Percentiles rank a stretch among this genome's conserved stretches.
Evolutionary conservation across 2,797 vertebrate species (phyloP).

Genomic region (Pseudochirops corinnae): DNA sequence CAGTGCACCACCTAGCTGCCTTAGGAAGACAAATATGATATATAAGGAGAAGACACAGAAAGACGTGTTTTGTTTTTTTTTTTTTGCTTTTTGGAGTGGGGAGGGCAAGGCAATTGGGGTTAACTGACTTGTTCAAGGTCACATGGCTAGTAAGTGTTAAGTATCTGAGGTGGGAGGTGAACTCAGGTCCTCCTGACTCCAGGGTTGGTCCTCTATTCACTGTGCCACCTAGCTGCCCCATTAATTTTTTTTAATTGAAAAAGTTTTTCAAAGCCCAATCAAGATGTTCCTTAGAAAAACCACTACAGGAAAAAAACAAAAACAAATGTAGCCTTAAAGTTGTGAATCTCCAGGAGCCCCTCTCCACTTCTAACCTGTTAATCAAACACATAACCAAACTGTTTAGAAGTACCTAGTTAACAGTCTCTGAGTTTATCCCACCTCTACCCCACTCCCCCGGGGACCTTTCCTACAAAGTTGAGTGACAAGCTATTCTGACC

Average conservation of each 20-base stretch:
- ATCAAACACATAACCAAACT: neutral
- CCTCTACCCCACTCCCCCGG: too few relatives aligned
- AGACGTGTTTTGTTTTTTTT: neutral
- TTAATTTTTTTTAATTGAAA: neutral
- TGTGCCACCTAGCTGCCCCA: too few relatives aligned
- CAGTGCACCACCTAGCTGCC: neutral
- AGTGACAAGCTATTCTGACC: neutral
- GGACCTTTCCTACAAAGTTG: neutral
- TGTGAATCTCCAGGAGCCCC: conserved; percentile 1
- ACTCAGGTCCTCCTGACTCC: too few relatives aligned
- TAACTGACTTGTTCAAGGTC: too few relatives aligned
- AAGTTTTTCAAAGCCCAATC: neutral
- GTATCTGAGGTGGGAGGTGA: too few relatives aligned
- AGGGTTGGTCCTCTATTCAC: too few relatives aligned
- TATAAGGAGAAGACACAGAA: neutral
- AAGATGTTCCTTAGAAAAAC: conserved; percentile 41
- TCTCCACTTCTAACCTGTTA: neutral
- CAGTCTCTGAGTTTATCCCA: neutral
- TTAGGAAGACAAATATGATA: conserved; percentile 10
- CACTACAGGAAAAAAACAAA: neutral
- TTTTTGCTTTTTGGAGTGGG: too few relatives aligned
- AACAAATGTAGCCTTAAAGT: conserved; percentile 11
- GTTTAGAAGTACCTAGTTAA: neutral
- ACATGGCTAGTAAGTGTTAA: too few relatives aligned
- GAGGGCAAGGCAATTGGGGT: too few relatives aligned